Conservation (phyloP, 2,797 vertebrate genomes). For the Pipistrellus pipistrellus region DNA sequence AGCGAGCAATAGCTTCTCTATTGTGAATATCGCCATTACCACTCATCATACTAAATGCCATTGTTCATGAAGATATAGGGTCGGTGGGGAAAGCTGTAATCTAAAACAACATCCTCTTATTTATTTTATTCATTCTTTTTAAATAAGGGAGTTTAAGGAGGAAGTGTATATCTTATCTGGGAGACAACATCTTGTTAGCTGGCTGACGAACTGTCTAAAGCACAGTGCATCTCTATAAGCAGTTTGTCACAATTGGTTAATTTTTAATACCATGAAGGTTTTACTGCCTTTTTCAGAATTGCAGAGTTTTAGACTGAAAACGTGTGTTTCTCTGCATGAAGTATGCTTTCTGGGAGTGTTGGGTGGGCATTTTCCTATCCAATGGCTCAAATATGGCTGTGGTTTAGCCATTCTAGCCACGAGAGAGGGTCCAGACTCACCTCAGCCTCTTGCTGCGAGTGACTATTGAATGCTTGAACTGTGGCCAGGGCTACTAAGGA, state of each 20-base stretch:
- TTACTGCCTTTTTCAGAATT: constrained; percentile 49
- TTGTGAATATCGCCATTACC: not conserved
- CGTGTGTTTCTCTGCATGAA: not conserved
- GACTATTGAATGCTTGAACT: not conserved
- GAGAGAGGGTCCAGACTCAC: not conserved
- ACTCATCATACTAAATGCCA: not conserved
- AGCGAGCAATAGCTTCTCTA: not conserved
- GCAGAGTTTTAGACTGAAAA: not conserved
- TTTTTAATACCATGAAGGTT: constrained; percentile 43
- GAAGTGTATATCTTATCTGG: constrained; percentile 26
- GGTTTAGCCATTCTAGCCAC: not conserved
- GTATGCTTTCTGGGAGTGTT: not conserved
- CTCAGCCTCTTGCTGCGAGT: not conserved
- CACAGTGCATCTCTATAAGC: constrained; percentile 55
- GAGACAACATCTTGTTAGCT: constrained; percentile 34
- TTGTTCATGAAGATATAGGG: not conserved
- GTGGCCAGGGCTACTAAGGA: not conserved
- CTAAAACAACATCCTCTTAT: constrained; percentile 42
- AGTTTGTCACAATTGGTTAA: constrained; percentile 70
- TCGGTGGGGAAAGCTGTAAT: not conserved
- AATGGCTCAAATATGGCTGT: constrained; percentile 15
- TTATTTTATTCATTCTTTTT: constrained; percentile 14
- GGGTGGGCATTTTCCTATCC: not conserved
- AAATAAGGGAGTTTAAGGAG: constrained; percentile 26
- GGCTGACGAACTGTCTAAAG: constrained; percentile 37